Evolutionary conservation across 2,113 vertebrate species (phyloP).

Genomic region (Tragelaphus imberbis): DNA sequence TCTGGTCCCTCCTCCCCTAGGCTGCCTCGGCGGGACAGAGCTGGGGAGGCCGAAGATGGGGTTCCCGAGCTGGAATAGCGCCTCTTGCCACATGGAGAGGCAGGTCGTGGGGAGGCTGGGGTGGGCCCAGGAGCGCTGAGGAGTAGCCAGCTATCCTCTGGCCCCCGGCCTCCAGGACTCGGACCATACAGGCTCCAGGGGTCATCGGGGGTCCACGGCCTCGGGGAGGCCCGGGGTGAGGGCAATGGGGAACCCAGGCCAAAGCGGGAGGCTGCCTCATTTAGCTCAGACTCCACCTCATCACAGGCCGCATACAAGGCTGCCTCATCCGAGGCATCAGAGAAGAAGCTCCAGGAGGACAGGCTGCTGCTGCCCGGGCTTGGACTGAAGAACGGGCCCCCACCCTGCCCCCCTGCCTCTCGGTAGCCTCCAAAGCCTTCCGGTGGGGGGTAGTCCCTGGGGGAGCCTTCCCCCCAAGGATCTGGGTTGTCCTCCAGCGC

Average conservation of each 20-base stretch:
- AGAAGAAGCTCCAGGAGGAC: conserved; percentile 89
- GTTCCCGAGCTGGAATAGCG: conserved; percentile 81
- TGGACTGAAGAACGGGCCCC: conserved; percentile 85
- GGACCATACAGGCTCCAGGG: conserved; percentile 69
- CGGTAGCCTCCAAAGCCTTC: conserved; percentile 88
- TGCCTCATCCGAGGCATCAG: conserved; percentile 88
- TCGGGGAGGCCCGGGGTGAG: conserved; percentile 75
- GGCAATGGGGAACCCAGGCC: conserved; percentile 82
- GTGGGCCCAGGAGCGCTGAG: conserved; percentile 75
- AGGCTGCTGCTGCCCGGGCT: conserved; percentile 92
- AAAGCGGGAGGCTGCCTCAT: conserved; percentile 84
- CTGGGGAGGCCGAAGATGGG: conserved; percentile 78
- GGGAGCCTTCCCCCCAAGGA: conserved; percentile 80
- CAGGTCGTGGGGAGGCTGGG: conserved; percentile 81
- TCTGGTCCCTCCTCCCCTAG: conserved; percentile 85
- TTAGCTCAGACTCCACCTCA: conserved; percentile 88
- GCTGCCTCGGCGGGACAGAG: conserved; percentile 87
- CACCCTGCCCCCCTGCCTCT: conserved; percentile 73
- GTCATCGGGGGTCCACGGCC: conserved; percentile 73
- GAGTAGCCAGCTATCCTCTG: conserved; percentile 73
- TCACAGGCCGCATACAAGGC: conserved; percentile 88
- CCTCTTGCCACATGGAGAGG: conserved; percentile 90
- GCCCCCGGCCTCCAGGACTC: conserved; percentile 61
- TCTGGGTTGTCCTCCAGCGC: conserved; percentile 68
- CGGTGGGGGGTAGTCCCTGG: conserved; percentile 86